phyloP scores from a whole-genome alignment of 2,888 invertebrate species.

The Macrophya annulata region DNA sequence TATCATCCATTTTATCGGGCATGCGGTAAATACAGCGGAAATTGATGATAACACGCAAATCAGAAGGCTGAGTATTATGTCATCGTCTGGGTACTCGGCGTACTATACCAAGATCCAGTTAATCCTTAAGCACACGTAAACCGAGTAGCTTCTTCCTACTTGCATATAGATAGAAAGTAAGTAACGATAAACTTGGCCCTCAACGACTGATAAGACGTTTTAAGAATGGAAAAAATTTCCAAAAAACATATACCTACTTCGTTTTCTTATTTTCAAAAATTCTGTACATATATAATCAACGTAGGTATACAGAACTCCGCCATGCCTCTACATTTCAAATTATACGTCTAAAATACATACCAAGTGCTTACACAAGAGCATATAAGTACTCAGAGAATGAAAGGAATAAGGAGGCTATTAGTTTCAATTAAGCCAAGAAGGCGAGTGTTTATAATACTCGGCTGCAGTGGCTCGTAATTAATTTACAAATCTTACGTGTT shows the following conservation, averaged over 20 bases:
- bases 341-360: not conserved
- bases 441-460: not conserved
- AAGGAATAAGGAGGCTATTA: constrained; percentile 3
- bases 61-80: constrained; percentile 4
- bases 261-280: not conserved
- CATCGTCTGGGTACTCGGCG: not conserved
- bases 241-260: not conserved
- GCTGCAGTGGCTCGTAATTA: constrained; percentile 21
- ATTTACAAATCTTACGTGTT: constrained; percentile 16
- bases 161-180: constrained; percentile 38
- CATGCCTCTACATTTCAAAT: not conserved
- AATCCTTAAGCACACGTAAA: constrained; percentile 40
- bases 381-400: not conserved
- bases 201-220: not conserved
- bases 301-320: not conserved
- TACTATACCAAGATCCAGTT: constrained; percentile 17
- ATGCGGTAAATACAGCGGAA: not conserved
- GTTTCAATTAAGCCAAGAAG: constrained; percentile 44
- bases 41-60: constrained; percentile 23
- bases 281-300: not conserved
- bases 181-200: constrained; percentile 19
- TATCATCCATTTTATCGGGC: constrained; percentile 16
- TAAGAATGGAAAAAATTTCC: not conserved
- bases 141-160: constrained; percentile 4
- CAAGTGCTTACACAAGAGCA: not conserved